phyloP scores from a whole-genome alignment of 1,140 invertebrate species.

The Lepeophtheirus salmonis region DNA sequence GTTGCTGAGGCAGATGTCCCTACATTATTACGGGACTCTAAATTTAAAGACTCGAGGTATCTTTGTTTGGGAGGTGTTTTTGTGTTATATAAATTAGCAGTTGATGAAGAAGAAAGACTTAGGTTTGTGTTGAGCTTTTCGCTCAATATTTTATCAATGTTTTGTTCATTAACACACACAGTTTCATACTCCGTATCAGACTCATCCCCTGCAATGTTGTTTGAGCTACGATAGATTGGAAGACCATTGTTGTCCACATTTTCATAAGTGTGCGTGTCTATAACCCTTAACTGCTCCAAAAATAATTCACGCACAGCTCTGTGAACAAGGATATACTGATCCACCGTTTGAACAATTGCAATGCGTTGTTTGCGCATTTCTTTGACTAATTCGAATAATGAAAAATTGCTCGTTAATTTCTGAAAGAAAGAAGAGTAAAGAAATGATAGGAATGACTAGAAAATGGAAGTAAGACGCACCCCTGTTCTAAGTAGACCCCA shows the following conservation, averaged over 20 bases:
- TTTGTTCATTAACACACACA: constrained; percentile 2
- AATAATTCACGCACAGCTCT: constrained; percentile 35
- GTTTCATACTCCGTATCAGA: too few species aligned
- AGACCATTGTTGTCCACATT: constrained; percentile 33
- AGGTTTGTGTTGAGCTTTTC: not conserved
- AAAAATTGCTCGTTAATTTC: constrained; percentile 36
- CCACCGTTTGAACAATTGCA: constrained; percentile 41
- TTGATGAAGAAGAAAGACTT: not conserved
- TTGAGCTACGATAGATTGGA: constrained; percentile 20
- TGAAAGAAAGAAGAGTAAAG: constrained; percentile 25
- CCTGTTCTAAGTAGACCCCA: constrained; percentile 38
- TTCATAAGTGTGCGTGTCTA: constrained; percentile 38
- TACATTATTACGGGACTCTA: not conserved
- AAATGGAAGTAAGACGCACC: constrained; percentile 27
- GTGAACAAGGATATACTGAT: constrained; percentile 36
- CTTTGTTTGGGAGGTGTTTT: not conserved
- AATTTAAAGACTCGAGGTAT: not conserved
- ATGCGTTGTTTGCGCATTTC: constrained; percentile 39
- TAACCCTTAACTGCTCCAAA: constrained; percentile 34
- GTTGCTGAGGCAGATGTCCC: not conserved
- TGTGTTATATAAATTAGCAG: not conserved
- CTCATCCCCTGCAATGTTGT: not conserved
- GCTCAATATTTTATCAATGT: not conserved
- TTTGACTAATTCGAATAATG: constrained; percentile 35
- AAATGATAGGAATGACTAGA: not conserved